Base-by-base conservation (phyloP, 2,888 invertebrate genomes). In the Pandemis cinnamomeana region DNA sequence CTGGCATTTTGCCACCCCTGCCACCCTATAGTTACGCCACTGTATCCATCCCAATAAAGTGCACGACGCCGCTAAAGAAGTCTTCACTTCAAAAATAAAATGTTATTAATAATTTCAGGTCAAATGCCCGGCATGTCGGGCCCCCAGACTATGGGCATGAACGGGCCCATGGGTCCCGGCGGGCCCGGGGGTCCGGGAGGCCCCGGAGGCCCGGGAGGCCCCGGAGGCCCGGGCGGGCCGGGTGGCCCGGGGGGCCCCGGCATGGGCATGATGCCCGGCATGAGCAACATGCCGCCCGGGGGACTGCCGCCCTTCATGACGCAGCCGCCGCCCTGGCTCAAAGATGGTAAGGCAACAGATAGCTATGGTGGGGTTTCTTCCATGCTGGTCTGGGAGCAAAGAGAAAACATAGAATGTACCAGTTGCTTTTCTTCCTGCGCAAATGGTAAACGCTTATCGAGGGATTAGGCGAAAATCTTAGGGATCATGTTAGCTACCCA, bases 321-420 rank as follows among this genome's bases (percentile, higher is more conserved):
- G 1, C 91, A 92, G 48, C 92, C 91, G 0, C 92, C 92, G 15
- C 91, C 92, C 0, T 93, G 93, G 93, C 80, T 86, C 0, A 92
- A 92, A 51, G 91, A 91, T 0, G 85, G 91, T 91, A 20, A 84
- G 86, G 7, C 7, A 20, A 20, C 20, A 20, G 20, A 20, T 20
- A 20, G 20, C 20, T 20, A 20, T 20, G 20, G 20, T 20, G 20
- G 20, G 20, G 20, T 20, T 20, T 20, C 20, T 20, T 20, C 20
- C 20, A 1, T 20, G 20, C 20, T 20, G 20, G 20, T 20, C 20
- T 20, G 20, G 1, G 20, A 20, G 20, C 20, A 20, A 20, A 20
- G 20, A 1, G 1, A 20, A 20, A 20, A 20, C 20, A 20, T 20
- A 20, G 20, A 20, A 20, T 20, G 20, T 20, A 20, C 20, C 20